A percentile compares a stretch with the other conserved stretches of the same genome.
Evolutionary conservation across 2,113 vertebrate species (phyloP).

Genomic region (Pterocles gutturalis): DNA sequence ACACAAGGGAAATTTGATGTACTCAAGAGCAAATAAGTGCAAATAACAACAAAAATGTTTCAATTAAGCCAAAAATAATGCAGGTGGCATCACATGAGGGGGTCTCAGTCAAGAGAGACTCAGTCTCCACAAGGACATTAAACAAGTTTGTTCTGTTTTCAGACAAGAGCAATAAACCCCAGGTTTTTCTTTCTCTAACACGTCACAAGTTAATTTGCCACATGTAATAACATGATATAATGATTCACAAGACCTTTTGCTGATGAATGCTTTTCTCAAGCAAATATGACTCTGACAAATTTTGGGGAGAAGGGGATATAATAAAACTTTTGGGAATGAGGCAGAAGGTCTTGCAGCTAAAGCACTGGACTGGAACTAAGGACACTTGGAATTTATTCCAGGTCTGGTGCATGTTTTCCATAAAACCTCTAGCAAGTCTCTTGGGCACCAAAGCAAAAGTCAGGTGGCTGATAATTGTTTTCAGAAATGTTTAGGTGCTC

Average conservation of each 20-base stretch:
- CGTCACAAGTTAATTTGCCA: conserved; percentile 23
- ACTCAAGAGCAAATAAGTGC: background rate
- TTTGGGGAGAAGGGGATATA: background rate
- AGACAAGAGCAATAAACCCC: background rate
- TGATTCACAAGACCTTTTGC: background rate
- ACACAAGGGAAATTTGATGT: background rate
- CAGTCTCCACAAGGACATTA: background rate
- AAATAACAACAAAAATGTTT: conserved; percentile 27
- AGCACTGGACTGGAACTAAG: background rate
- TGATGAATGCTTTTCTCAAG: background rate
- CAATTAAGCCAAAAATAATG: conserved; percentile 38
- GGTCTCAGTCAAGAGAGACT: conserved; percentile 3
- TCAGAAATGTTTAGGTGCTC: background rate
- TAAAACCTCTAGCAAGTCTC: background rate
- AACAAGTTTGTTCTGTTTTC: conserved; percentile 4
- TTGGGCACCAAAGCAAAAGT: background rate
- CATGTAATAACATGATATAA: background rate
- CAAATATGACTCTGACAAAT: background rate
- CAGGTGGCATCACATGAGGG: conserved; percentile 38
- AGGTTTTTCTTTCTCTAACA: background rate
- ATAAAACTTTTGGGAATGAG: background rate
- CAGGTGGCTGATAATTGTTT: background rate
- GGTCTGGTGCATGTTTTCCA: background rate
- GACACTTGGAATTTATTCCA: background rate
- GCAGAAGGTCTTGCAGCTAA: background rate